Percentiles rank a stretch among this genome's conserved stretches.
Conservation (phyloP, 2,797 vertebrate species). For the Sebastes kiyomatsui region DNA sequence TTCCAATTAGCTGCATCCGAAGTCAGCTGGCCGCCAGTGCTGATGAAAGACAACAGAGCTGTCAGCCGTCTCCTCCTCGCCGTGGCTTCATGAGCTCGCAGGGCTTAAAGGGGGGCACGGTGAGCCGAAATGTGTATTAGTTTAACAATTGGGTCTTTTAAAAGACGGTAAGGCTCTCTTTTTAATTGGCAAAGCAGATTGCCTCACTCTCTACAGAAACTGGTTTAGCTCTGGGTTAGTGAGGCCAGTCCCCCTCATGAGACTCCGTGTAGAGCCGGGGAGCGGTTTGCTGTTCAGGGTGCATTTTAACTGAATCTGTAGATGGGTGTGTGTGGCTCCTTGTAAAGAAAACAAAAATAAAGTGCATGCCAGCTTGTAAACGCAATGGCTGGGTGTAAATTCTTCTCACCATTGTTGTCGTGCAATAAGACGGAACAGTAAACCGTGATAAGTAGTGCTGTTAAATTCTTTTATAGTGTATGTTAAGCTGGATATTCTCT, state of each 20-base stretch:
- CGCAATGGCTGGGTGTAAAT: constrained; percentile 37
- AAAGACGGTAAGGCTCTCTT: constrained; percentile 45
- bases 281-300: constrained; percentile 23
- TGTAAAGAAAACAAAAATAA: constrained; percentile 65
- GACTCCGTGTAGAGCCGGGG: constrained; percentile 1
- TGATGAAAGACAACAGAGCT: constrained; percentile 56
- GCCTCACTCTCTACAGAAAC: constrained; percentile 49
- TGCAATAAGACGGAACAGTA: constrained; percentile 36
- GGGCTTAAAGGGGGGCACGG: constrained; percentile 22
- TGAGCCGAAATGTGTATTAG: constrained; percentile 49
- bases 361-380: constrained; percentile 57
- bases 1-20: constrained; percentile 67
- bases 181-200: constrained; percentile 64
- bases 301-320: constrained; percentile 29
- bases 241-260: constrained; percentile 30
- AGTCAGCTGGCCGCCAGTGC: constrained; percentile 46
- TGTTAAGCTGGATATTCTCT: constrained; percentile 17
- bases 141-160: constrained; percentile 63
- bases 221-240: constrained; percentile 41
- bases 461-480: constrained; percentile 13
- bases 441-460: constrained; percentile 24
- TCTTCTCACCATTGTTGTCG: constrained; percentile 22
- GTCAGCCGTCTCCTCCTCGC: constrained; percentile 36
- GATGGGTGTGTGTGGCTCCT: constrained; percentile 38
- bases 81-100: constrained; percentile 10